phyloP scores from a whole-genome alignment of 2,888 invertebrate species.

The Cancer borealis region DNA sequence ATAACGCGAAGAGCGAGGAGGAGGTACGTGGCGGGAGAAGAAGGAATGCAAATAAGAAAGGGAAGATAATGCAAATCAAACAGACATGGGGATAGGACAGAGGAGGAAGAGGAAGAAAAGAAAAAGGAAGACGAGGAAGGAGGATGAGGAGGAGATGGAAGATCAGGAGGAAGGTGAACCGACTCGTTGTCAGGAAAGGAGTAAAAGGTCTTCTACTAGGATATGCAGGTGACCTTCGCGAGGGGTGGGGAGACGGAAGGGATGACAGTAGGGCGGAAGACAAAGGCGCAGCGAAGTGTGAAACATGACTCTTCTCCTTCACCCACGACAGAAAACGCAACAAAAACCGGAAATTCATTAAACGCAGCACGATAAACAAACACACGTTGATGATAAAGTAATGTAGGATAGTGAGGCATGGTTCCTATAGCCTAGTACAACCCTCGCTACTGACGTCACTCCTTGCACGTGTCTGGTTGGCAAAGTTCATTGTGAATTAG shows the following conservation, averaged over 20 bases:
- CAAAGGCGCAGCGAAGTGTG: not conserved
- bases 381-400: not conserved
- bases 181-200: not conserved
- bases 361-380: not conserved
- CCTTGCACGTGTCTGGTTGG: not conserved
- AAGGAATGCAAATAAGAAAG: not conserved
- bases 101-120: not conserved
- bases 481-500: conserved; percentile 36
- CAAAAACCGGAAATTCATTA: not conserved
- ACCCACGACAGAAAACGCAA: not conserved
- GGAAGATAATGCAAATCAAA: not conserved
- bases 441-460: not conserved
- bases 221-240: conserved; percentile 30
- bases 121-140: not conserved
- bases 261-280: not conserved
- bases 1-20: not conserved
- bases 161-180: not conserved
- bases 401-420: not conserved
- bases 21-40: not conserved
- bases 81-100: not conserved
- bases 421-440: not conserved
- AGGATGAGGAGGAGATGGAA: not conserved
- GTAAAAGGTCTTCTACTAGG: conserved; percentile 3
- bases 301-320: not conserved
- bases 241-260: not conserved